Evolutionary conservation across 2,113 vertebrate species (phyloP), one percentile per base, ranked within the genome.

Genomic region (Sebastes schlegelii): DNA sequence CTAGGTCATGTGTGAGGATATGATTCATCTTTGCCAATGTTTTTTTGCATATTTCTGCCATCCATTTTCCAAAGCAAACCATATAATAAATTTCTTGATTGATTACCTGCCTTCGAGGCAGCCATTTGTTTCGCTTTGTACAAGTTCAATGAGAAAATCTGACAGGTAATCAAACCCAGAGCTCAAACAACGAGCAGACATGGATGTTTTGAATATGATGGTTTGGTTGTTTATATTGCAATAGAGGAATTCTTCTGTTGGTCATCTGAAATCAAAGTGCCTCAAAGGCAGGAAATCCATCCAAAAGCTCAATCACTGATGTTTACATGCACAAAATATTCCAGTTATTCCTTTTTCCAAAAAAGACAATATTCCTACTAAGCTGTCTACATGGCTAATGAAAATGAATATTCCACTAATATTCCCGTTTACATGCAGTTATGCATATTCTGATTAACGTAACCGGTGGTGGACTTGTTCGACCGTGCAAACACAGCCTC

Each of bases 151-250:
- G 19, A 43, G 43, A 64, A 73, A 68, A 79, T 70, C 61, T 67
- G 49, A 68, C 54, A 72, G 58, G 43, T 61, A 81, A 84, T 77
- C 6, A 69, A 62, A 67, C 12, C 43, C 49, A 80, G 74, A 52
- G 46, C 8, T 67, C 9, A 75, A 70, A 79, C 43, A 85, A 79
- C 40, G 42, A 82, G 68, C 23, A 66, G 52, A 79, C 60, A 54
- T 14, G 49, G 61, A 63, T 62, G 42, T 45, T 61, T 52, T 40
- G 66, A 79, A 62, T 34, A 42, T 61, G 57, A 46, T 42, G 70
- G 16, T 73, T 2, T 70, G 8, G 23, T 12, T 40, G 17, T 60
- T 73, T 82, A 43, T 64, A 52, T 70, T 71, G 14, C 70, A 70
- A 58, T 12, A 34, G 52, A 71, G 9, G 13, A 17, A 49, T 80